A percentile compares a stretch with the other conserved stretches of the same genome.
These are phyloP conservation scores for Chymomyza fuscimana DNA, from an alignment of 2,888 invertebrate species.

Conservation along the genomic window DNA sequence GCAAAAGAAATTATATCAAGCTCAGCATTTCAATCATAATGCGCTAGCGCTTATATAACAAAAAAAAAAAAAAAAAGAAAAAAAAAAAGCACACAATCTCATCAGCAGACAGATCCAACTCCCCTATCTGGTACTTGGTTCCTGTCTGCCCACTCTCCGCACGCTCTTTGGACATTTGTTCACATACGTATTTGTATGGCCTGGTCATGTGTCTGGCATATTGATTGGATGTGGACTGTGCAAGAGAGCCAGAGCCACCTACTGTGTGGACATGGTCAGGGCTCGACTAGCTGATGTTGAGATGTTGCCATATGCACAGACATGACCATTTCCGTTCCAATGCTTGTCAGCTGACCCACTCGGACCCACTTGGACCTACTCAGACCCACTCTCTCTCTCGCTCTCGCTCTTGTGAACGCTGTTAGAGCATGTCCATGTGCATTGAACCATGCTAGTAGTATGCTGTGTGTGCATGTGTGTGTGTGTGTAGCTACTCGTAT, in stretches of 20 bases:
- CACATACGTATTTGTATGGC: neutral
- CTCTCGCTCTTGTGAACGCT: neutral
- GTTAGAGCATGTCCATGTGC: neutral
- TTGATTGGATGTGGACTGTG: conserved; percentile 41
- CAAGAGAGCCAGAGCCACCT: neutral
- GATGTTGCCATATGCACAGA: conserved; percentile 8
- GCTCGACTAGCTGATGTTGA: neutral
- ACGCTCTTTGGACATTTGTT: neutral
- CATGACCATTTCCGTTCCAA: neutral
- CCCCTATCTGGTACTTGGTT: neutral
- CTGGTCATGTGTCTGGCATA: conserved; percentile 35
- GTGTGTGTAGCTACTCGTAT: conserved; percentile 9
- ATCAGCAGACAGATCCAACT: neutral
- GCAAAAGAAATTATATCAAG: conserved; percentile 46
- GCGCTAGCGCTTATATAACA: conserved; percentile 17
- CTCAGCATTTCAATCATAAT: conserved; percentile 58
- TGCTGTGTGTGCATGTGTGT: conserved; percentile 10
- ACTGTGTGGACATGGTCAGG: conserved; percentile 2
- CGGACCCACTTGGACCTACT: neutral
- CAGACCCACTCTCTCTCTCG: neutral
- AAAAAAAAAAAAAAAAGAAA: neutral
- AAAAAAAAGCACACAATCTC: neutral
- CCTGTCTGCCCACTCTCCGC: no score
- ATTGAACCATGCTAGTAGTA: neutral
- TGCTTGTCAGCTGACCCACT: neutral